A percentile compares a stretch with the other conserved stretches of the same genome.
Evolutionary conservation across 2,113 vertebrate species (phyloP).

Genomic region (Tichodroma muraria): DNA sequence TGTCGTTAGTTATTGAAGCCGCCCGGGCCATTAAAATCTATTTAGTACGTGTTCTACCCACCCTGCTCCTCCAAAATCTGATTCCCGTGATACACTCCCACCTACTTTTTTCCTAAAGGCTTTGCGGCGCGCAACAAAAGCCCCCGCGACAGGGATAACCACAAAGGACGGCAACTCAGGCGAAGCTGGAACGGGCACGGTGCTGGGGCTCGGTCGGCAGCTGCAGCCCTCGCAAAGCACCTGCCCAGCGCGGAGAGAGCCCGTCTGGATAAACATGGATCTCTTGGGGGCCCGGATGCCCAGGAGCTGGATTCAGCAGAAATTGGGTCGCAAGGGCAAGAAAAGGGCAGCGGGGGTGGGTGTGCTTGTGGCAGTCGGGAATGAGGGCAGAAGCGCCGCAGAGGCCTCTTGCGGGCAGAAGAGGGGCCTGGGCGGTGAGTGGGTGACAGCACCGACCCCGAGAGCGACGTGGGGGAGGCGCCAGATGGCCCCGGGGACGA

Average conservation of each 20-base stretch:
- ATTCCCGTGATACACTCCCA: background rate
- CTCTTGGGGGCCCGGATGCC: background rate
- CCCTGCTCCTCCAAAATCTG: background rate
- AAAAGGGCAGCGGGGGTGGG: background rate
- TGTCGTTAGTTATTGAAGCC: background rate
- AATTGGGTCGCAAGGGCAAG: background rate
- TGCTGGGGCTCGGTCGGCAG: background rate
- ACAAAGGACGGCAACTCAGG: background rate
- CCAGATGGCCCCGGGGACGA: background rate
- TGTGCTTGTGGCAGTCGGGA: background rate
- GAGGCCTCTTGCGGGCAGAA: background rate
- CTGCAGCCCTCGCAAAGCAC: background rate
- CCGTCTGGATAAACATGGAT: accelerated
- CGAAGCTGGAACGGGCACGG: background rate
- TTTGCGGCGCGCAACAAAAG: background rate
- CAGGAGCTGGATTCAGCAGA: background rate
- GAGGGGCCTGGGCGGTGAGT: accelerated
- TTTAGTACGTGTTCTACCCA: background rate
- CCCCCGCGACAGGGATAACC: background rate
- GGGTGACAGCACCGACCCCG: background rate
- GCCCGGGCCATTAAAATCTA: background rate
- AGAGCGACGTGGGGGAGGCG: accelerated
- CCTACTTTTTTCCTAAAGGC: background rate
- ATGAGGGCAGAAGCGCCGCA: background rate
- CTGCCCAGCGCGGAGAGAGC: background rate